A percentile compares a stretch with the other conserved stretches of the same genome.
Evolutionary conservation across 2,888 invertebrate genomes (phyloP).

Genomic region (Esperia sulphurella): DNA sequence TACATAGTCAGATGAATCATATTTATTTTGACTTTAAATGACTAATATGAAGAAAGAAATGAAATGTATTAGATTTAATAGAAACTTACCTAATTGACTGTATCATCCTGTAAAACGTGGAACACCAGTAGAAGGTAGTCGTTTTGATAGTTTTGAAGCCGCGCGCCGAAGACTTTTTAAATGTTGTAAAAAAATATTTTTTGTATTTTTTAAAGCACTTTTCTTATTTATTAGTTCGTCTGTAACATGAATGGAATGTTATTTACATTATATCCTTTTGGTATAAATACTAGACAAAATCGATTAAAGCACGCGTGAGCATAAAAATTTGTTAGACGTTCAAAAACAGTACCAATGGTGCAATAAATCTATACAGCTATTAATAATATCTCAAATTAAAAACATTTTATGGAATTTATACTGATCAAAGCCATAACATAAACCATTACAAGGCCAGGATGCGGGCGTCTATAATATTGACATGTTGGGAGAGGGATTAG

Average conservation of each 20-base stretch:
- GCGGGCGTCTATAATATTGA: no score
- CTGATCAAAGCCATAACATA: background rate
- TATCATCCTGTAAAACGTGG: slow-evolving; percentile 63
- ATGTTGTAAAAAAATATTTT: no score
- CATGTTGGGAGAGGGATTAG: no score
- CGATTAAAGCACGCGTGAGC: background rate
- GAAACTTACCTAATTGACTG: slow-evolving; percentile 62
- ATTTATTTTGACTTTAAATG: no score
- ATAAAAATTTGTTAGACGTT: background rate
- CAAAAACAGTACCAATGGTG: background rate
- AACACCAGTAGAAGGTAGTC: slow-evolving; percentile 23
- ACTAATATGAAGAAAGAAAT: background rate
- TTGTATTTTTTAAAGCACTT: background rate
- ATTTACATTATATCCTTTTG: slow-evolving; percentile 44
- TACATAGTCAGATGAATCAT: no score
- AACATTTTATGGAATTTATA: background rate
- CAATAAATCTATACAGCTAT: background rate
- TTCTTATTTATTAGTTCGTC: slow-evolving; percentile 9
- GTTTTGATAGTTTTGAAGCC: background rate
- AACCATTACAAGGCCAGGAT: background rate
- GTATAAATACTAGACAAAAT: slow-evolving; percentile 25
- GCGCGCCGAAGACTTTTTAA: background rate
- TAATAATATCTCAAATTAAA: background rate
- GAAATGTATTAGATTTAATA: background rate
- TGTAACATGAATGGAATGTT: slow-evolving; percentile 23